Base-by-base conservation (phyloP, 2,888 invertebrate species). In the Drosophila ezoana region DNA sequence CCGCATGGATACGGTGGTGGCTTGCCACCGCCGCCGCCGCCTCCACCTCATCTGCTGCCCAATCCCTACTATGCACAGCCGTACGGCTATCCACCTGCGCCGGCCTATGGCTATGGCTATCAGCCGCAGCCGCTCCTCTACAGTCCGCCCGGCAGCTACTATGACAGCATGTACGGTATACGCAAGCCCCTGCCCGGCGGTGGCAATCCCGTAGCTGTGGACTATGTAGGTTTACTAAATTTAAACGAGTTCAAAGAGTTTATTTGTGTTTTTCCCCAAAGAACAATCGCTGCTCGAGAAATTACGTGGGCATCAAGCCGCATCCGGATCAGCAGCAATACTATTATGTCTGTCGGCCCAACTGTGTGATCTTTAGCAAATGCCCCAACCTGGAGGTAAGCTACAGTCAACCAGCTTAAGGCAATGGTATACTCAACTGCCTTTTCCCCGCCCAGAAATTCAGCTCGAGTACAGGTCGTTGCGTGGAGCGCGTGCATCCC, bases 281-380 rank as follows among this genome's bases (percentile, higher is more conserved):
- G 92, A 81, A 89, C 35, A 91, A 90, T 80, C 90, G 90, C 33
- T 93, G 93, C 69, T 87, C 90, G 1, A 72, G 90, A 8, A 85
- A 91, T 47, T 92, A 87, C 73, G 70, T 91, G 8, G 91, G 92
- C 28, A 78, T 92, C 5, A 91, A 89, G 52, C 74, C 90, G 2
- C 92, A 93, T 78, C 92, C 92, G 16, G 88, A 89, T n/a, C 90
- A 92, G 16, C 82, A 84, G n/a, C 85, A 90, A 38, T 91, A 91
- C 56, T 93, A 93, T 64, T 92, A 93, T 58, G 90, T 93, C 3
- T 93, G 93, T 59, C 91, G 90, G 20, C 79, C 87, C 1, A 87
- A 91, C 60, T 91, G 90, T 40, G 90, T 92, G 0, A 90, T 93
- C 35, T 89, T 93, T 53, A 93, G 92, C 47, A 91, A 92, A 63